phyloP scores from a whole-genome alignment of 2,113 vertebrate species.

The Xiphophorus hellerii region DNA sequence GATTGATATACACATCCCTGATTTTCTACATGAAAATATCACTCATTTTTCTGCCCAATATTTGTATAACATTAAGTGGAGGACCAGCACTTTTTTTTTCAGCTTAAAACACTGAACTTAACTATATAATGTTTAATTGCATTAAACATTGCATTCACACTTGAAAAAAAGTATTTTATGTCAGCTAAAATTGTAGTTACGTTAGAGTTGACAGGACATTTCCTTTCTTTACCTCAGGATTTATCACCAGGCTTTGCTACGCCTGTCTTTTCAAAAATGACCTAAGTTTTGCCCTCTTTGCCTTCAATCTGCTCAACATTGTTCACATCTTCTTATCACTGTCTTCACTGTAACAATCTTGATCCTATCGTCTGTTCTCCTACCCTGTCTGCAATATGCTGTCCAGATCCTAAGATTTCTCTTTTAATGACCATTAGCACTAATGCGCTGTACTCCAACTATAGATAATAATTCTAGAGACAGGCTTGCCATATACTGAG shows the following conservation, averaged over 20 bases:
- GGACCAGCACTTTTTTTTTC: too few relatives aligned
- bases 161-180: too few relatives aligned
- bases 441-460: background rate
- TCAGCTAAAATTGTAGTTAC: too few relatives aligned
- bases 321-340: slow-evolving; percentile 37
- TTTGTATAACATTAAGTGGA: too few relatives aligned
- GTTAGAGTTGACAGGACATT: slow-evolving; percentile 3
- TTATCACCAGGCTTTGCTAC: slow-evolving; percentile 1
- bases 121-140: too few relatives aligned
- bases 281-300: slow-evolving; percentile 12
- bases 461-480: background rate
- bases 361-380: slow-evolving; percentile 16
- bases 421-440: background rate
- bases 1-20: too few relatives aligned
- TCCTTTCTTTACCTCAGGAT: slow-evolving; percentile 7
- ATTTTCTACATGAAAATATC: too few relatives aligned
- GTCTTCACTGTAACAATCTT: slow-evolving; percentile 38
- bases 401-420: slow-evolving; percentile 13
- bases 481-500: background rate
- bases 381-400: background rate
- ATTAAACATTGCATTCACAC: too few relatives aligned
- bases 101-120: too few relatives aligned
- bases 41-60: too few relatives aligned
- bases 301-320: slow-evolving; percentile 35
- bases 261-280: slow-evolving; percentile 41